These are phyloP conservation scores for Megaptera novaeangliae DNA, from an alignment of 2,113 vertebrate species.

Conservation along the genomic window DNA sequence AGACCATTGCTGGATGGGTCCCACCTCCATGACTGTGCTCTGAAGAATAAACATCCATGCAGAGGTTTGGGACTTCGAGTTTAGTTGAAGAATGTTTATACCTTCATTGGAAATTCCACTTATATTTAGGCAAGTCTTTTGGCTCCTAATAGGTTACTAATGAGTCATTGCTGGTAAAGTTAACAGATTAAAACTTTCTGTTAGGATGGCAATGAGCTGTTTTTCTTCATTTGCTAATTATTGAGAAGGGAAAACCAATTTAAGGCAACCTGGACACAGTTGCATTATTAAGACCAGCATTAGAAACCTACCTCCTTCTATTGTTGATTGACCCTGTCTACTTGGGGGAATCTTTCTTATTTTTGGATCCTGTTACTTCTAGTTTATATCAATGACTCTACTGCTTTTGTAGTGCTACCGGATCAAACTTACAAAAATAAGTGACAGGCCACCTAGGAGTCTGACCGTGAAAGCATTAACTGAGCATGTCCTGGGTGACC, in stretches of 20 bases:
- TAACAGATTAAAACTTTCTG: not conserved
- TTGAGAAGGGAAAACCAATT: not conserved
- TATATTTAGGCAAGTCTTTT: not conserved
- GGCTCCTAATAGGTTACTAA: not conserved
- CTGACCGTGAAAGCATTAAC: accelerated
- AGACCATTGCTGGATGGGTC: accelerated
- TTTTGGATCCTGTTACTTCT: not conserved
- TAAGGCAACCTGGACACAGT: not conserved
- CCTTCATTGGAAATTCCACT: not conserved
- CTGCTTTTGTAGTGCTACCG: not conserved
- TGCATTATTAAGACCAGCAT: not conserved
- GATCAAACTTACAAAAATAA: not conserved
- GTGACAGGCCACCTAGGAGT: not conserved
- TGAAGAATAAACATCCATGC: not conserved
- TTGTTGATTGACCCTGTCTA: not conserved
- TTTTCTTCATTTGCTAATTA: not conserved
- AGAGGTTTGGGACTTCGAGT: not conserved
- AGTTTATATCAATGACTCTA: not conserved
- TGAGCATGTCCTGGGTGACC: not conserved
- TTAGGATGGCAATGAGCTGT: not conserved
- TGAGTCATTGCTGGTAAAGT: not conserved
- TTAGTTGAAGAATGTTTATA: not conserved
- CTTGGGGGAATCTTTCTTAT: not conserved
- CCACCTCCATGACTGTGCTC: not conserved
- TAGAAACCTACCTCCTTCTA: not conserved